Evolutionary conservation across 2,888 invertebrate species (phyloP), one percentile per base, ranked within the genome.

Genomic region (Cremastinae sp.): DNA sequence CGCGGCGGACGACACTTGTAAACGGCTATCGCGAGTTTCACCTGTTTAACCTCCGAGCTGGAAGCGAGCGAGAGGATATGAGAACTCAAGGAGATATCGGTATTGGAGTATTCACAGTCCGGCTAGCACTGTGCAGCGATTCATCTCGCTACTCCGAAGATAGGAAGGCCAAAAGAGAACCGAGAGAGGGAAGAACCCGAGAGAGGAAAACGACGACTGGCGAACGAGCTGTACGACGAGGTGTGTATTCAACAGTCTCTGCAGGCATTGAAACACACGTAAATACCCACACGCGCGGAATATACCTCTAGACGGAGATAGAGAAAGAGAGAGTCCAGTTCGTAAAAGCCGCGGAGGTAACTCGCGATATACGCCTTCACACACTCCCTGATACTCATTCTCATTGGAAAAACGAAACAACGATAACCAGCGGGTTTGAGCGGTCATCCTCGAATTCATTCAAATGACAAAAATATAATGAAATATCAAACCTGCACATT

Each of bases 81-180:
- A n/a, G 37, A 62, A 53, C 68, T 45, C 59, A 22, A 49, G 56
- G 65, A 39, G 61, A 49, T 64, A 73, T 68, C 73, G 76, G 73
- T 76, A 76, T 73, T 65, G 22, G 45, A 73, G 68, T 64, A 76
- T 73, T 73, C 73, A 61, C 73, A 70, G 76, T 76, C 73, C 64
- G 55, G 69, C 73, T 72, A 73, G 59, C 73, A 76, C 76, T 76
- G 76, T 69, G 76, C 73, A 64, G 16, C 49, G 72, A 62, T 68
- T 61, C 61, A 58, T 51, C 64, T 59, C 70, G 64, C 37, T 51
- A 61, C 58, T 51, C 14, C 64, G 65, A 59, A 65, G 70, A 70
- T 65, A 53, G 43, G 58, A 51, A 59, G 61, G 69, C 49, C 66
- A n/a, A 45, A 35, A n/a, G 59, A 35, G 35, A 14, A 41, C 1